A percentile compares a stretch with the other conserved stretches of the same genome.
These are phyloP conservation scores for Dynastes tityus DNA, from an alignment of 2,888 invertebrate species.

Conservation along the genomic window DNA sequence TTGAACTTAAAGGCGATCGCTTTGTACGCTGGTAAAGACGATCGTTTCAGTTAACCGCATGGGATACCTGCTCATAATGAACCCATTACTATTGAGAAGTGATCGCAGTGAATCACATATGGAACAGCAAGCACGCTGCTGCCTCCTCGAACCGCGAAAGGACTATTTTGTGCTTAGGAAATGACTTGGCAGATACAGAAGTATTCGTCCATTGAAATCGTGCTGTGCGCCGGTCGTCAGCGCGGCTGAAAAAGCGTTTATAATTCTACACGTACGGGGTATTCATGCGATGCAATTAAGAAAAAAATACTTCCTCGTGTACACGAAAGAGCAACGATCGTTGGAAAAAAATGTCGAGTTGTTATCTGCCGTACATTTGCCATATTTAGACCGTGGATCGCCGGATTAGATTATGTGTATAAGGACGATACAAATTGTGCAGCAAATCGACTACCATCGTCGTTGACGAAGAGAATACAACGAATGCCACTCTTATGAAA, in stretches of 20 bases:
- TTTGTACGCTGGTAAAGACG: not conserved
- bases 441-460: constrained; percentile 12
- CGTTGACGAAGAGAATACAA: not conserved
- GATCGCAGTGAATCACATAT: constrained; percentile 28
- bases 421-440: constrained; percentile 35
- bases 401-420: constrained; percentile 22
- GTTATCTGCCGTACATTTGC: constrained; percentile 31
- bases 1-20: constrained; percentile 18
- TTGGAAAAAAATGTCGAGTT: constrained; percentile 15
- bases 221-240: constrained; percentile 3
- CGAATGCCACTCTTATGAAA: constrained; percentile 29
- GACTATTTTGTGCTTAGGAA: constrained; percentile 23
- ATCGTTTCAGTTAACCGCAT: constrained; percentile 12
- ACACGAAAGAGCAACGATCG: constrained; percentile 5
- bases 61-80: constrained; percentile 22
- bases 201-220: constrained; percentile 40
- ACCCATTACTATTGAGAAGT: constrained; percentile 37
- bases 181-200: constrained; percentile 30
- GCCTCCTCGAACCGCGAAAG: not conserved
- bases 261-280: constrained; percentile 30
- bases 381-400: constrained; percentile 33
- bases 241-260: constrained; percentile 34
- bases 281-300: constrained; percentile 45
- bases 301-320: constrained; percentile 42
- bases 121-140: constrained; percentile 33